Evolutionary conservation across 2,888 invertebrate species (phyloP), one percentile per base, ranked within the genome.

Genomic region (Listrodromus nycthemerus): DNA sequence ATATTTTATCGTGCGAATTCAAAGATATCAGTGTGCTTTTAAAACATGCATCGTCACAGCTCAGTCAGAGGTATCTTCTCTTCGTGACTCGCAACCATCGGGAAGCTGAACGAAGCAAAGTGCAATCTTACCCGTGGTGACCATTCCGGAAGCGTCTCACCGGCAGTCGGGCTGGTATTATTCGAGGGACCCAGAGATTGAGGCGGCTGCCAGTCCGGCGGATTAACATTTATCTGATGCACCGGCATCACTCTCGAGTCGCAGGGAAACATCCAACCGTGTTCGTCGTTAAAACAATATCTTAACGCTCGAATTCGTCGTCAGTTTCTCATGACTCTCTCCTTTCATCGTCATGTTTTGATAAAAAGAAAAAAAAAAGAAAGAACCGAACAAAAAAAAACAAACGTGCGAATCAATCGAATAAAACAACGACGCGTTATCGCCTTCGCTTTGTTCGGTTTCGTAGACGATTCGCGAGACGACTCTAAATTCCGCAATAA

Each of bases 221-320:
- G 92, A 91, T 91, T 91, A 88, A 92, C 92, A 90, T 90, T 92
- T 82, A 92, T 92, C 89, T 92, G 92, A 85, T 92, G 92, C 86
- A 92, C 90, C 86, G 92, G 92, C 92, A 92, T 92, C 85, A 90
- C 89, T 91, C 77, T 88, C 73, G 82, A 81, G 77, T 88, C 86
- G 75, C 83, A 85, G 48, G 85, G 74, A 85, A 84, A 86, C 87
- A 89, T 88, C 75, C 61, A 82, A 83, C n/a, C 27, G 41, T 33
- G 10, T 24, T 65, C n/a, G 27, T 55, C 50, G 37, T 63, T 50
- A 67, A 61, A 27, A 79, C 13, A 30, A 50, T 41, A 10, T 24
- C 30, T 24, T 13, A 19, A 45, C 37, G 67, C 63, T 65, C 45
- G 37, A 61, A 27, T 74, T 65, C 13, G 63, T 41, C 48, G 45